These are phyloP conservation scores for Cataglyphis albicans DNA, from an alignment of 2,888 invertebrate species.

Conservation along the genomic window DNA sequence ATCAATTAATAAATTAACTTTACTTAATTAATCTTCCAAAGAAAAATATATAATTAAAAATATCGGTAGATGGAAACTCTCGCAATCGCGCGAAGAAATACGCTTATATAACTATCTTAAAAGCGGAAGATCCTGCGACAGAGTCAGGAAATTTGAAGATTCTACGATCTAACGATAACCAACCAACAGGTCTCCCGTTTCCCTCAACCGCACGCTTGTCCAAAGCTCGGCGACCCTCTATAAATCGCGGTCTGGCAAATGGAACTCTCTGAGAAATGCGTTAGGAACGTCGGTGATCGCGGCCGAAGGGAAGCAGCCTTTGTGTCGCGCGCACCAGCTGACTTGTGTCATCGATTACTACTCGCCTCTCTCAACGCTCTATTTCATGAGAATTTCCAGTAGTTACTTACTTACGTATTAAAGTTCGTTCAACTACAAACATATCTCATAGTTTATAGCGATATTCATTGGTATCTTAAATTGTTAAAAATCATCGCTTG, in stretches of 20 bases:
- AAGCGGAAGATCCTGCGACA: background rate
- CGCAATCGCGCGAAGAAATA: background rate
- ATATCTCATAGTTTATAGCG: background rate
- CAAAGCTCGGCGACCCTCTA: constrained; percentile 32
- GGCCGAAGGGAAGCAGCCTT: constrained; percentile 17
- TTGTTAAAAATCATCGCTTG: background rate
- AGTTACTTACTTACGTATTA: constrained; percentile 3
- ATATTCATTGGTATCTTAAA: background rate
- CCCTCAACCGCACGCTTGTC: constrained; percentile 5
- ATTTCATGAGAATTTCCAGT: constrained; percentile 11
- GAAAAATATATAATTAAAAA: background rate
- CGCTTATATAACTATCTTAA: background rate
- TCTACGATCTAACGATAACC: constrained; percentile 19
- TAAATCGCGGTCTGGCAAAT: constrained; percentile 52
- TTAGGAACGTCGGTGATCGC: constrained; percentile 30
- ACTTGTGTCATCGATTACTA: constrained; percentile 48
- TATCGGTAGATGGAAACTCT: background rate
- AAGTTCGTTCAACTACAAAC: background rate
- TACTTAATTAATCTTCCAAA: background rate
- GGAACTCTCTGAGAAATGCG: constrained; percentile 44
- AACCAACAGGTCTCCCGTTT: constrained; percentile 59
- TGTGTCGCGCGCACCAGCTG: constrained; percentile 13
- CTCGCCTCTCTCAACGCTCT: constrained; percentile 9
- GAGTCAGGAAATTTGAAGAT: constrained; percentile 23
- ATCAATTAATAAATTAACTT: constrained; percentile 4